Evolutionary conservation across 2,888 invertebrate genomes (phyloP).

Genomic region (Chloroclysta siterata): DNA sequence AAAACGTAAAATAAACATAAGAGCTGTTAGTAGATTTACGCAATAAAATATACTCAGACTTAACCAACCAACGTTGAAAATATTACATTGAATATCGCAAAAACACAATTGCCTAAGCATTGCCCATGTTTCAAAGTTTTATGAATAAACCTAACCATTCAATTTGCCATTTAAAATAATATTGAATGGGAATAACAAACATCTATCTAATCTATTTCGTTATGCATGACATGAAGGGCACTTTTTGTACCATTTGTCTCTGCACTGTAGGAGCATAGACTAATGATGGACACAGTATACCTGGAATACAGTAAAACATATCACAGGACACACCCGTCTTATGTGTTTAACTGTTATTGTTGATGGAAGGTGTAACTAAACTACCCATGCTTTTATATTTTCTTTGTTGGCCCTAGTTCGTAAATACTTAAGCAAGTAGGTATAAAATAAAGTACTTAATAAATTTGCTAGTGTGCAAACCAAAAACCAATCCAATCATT

Average conservation of each 20-base stretch:
- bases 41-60: too few species aligned
- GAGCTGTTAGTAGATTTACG: too few species aligned
- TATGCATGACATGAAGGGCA: constrained; percentile 49
- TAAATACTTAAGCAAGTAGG: too few species aligned
- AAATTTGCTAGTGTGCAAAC: too few species aligned
- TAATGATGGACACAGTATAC: constrained; percentile 18
- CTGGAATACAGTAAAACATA: constrained; percentile 18
- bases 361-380: too few species aligned
- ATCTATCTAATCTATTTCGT: constrained; percentile 32
- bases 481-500: too few species aligned
- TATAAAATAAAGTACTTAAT: too few species aligned
- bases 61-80: constrained; percentile 8
- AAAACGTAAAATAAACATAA: too few species aligned
- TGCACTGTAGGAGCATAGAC: constrained; percentile 24
- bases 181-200: constrained; percentile 22
- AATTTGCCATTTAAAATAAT: constrained; percentile 21
- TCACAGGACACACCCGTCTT: neutral
- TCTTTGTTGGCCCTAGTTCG: too few species aligned
- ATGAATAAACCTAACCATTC: constrained; percentile 23
- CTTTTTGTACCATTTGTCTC: constrained; percentile 53
- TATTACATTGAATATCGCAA: neutral
- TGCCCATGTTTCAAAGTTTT: constrained; percentile 2
- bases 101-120: neutral
- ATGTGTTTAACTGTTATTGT: too few species aligned
- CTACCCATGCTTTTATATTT: neutral